These are phyloP conservation scores for Corydoras sp. DNA, from an alignment of 2,113 vertebrate genomes.

Conservation along the genomic window DNA sequence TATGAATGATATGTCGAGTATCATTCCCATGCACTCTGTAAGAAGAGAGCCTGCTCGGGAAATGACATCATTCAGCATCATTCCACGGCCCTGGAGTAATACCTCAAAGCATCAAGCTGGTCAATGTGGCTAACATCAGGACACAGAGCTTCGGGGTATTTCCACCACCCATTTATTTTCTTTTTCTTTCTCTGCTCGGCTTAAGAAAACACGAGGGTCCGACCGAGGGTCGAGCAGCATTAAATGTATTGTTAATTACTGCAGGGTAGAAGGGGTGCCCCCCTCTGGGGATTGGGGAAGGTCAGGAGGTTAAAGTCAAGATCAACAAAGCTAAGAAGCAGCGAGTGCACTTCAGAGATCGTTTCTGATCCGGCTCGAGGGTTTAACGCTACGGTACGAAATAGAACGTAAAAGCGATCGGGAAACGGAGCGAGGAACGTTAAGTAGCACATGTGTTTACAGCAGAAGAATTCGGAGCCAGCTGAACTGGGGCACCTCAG, in stretches of 20 bases:
- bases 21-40: slow-evolving; percentile 56
- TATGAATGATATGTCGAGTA: slow-evolving; percentile 60
- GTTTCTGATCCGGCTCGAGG: background rate
- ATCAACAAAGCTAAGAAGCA: slow-evolving; percentile 1
- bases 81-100: slow-evolving; percentile 34
- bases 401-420: background rate
- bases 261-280: slow-evolving; percentile 6
- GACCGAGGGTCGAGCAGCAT: slow-evolving; percentile 13
- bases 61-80: slow-evolving; percentile 55
- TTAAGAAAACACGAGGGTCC: slow-evolving; percentile 1
- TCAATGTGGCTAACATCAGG: slow-evolving; percentile 55
- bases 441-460: background rate
- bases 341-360: background rate
- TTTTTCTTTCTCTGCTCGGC: slow-evolving; percentile 45
- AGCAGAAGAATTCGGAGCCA: background rate
- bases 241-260: slow-evolving; percentile 28
- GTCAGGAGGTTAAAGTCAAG: slow-evolving; percentile 14
- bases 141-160: slow-evolving; percentile 50
- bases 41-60: slow-evolving; percentile 49
- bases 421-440: background rate
- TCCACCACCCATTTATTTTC: slow-evolving; percentile 46
- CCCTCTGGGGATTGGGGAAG: slow-evolving; percentile 1
- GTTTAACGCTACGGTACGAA: background rate
- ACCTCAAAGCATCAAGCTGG: slow-evolving; percentile 51
- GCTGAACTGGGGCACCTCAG: background rate